Conservation (phyloP, 1,140 invertebrate species). For the Micrasema minimum region DNA sequence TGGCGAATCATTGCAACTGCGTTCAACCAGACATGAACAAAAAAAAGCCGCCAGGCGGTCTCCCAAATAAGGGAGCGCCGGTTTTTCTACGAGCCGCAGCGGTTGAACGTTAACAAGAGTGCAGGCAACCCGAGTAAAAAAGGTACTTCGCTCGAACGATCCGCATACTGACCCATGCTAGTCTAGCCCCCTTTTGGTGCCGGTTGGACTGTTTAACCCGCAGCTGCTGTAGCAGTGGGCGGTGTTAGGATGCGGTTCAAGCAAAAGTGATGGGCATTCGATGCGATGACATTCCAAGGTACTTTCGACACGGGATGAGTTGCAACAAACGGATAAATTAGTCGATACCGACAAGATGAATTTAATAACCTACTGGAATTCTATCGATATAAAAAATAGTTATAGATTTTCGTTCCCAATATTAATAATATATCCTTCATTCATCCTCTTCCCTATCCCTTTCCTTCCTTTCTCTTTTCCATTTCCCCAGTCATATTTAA, state of each 20-base stretch:
- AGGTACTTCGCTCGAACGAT: too few species aligned
- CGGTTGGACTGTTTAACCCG: conserved; percentile 4
- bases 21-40: conserved; percentile 15
- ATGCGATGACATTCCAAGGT: conserved; percentile 19
- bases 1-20: conserved; percentile 6
- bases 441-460: too few species aligned
- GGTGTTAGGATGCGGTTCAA: background rate
- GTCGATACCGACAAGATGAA: conserved; percentile 18
- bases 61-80: conserved; percentile 48
- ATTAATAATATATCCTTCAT: too few species aligned
- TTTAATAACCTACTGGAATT: conserved; percentile 18
- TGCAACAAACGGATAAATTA: conserved; percentile 28
- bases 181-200: background rate
- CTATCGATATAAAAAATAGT: background rate
- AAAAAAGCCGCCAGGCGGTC: conserved; percentile 48
- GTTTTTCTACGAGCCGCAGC: conserved; percentile 26
- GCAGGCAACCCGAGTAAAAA: background rate
- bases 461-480: too few species aligned
- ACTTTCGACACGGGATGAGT: conserved; percentile 14
- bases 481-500: too few species aligned
- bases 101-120: background rate
- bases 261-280: conserved; percentile 30
- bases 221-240: background rate
- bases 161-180: background rate
- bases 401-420: too few species aligned